Evolutionary conservation across 2,888 invertebrate genomes (phyloP).

Genomic region (Argyresthia albistria): DNA sequence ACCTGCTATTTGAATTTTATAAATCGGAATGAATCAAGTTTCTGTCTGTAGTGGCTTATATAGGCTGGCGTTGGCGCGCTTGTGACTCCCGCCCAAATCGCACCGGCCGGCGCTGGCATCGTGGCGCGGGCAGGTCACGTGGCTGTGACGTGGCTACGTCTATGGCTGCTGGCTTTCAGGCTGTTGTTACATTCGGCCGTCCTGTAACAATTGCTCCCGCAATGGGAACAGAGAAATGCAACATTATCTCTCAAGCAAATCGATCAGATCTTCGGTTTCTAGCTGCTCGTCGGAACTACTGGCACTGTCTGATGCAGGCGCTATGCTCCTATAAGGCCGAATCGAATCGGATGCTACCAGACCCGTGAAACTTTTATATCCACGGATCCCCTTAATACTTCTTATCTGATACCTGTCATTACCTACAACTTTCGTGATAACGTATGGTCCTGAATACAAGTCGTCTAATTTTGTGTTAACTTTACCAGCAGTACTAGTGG

Average conservation of each 20-base stretch:
- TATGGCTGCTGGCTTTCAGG: neutral
- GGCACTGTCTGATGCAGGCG: constrained; percentile 14
- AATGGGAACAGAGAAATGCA: constrained; percentile 7
- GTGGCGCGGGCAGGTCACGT: neutral
- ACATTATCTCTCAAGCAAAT: neutral
- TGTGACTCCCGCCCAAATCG: neutral
- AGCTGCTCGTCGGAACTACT: constrained; percentile 18
- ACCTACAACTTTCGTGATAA: constrained; percentile 15
- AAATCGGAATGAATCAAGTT: too few species aligned
- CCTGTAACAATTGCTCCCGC: constrained; percentile 7
- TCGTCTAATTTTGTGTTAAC: constrained; percentile 16
- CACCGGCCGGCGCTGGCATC: neutral
- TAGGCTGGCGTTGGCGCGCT: neutral
- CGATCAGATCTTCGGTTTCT: constrained; percentile 14
- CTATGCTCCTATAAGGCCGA: constrained; percentile 12
- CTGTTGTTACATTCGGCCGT: constrained; percentile 11
- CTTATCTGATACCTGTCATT: constrained; percentile 20
- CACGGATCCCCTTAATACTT: constrained; percentile 17
- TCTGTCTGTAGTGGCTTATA: neutral
- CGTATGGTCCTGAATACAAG: constrained; percentile 1
- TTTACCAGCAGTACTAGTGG: constrained; percentile 8
- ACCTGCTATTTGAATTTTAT: too few species aligned
- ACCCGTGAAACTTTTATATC: constrained; percentile 15
- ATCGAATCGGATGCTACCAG: constrained; percentile 13
- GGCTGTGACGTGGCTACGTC: neutral